Base-by-base conservation (phyloP, 2,888 invertebrate genomes). In the Chymomyza amoena region DNA sequence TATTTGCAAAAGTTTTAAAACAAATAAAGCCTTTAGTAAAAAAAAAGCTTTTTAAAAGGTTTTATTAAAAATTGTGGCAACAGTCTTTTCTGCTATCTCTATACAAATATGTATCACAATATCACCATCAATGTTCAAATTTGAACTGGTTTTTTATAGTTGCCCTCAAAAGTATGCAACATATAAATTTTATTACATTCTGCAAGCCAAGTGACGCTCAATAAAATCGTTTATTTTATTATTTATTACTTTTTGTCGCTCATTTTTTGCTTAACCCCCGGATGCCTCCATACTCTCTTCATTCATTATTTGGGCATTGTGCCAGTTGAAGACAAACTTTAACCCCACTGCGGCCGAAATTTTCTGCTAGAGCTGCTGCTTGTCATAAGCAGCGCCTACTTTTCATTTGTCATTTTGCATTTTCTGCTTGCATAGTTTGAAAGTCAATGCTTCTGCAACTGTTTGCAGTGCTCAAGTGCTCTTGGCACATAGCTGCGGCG, bases 261-360 rank as follows among this genome's bases (percentile, higher is more conserved):
- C 54, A 54, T 16, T 45, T 45, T 45, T 54, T 54, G 54, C 18
- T 54, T 54, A 54, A 54, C 54, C 5, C 10, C 15, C 54, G 4
- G 4, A 13, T 45, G 15, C 16, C 16, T 16, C 57, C 57, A 5
- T 6, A 15, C 59, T 66, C 25, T 61, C 68, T 62, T 68, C 32
- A 62, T 62, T 69, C 52, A 68, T 59, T 60, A n/a, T 63, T 80
- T 66, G 69, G 84, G 84, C 85, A 79, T 62, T 56, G 68, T 81
- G 85, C 84, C 84, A 85, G 79, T 63, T 15, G 63, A 54, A 54
- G 54, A 54, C 10, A 54, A 54, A 54, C 15, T 20, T 18, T 20
- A 54, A 54, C 32, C 16, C 54, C 6, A 4, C 9, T 9, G 54
- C 9, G 54, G 16, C 54, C 25, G 57, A 56, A 25, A 16, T 50